phyloP scores from a whole-genome alignment of 2,797 vertebrate species.

The Tinamus major region DNA sequence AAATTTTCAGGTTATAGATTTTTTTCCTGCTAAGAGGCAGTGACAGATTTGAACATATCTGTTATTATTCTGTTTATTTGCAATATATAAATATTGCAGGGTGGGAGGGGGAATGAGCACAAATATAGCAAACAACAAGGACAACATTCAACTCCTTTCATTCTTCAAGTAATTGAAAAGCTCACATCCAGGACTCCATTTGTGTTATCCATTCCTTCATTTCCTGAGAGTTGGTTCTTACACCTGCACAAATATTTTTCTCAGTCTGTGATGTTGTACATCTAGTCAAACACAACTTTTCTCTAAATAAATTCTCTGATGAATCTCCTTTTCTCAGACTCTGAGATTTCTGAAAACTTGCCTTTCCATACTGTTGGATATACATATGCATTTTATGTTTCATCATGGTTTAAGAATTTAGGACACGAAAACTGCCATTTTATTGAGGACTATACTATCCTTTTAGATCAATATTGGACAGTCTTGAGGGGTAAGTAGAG shows the following conservation, averaged over 20 bases:
- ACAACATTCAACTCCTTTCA: neutral
- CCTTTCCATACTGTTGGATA: neutral
- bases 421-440: neutral
- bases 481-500: neutral
- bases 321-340: neutral
- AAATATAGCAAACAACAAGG: neutral
- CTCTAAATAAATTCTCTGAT: neutral
- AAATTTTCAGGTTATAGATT: neutral
- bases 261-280: neutral
- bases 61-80: neutral
- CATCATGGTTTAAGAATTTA: neutral
- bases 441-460: neutral
- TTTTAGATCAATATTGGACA: neutral
- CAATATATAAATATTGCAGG: neutral
- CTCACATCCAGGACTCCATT: neutral
- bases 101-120: neutral
- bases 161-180: neutral
- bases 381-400: neutral
- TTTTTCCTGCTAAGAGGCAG: neutral
- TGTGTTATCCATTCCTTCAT: neutral
- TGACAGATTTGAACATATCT: neutral
- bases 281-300: neutral
- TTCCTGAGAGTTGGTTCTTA: neutral
- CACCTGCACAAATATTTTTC: neutral
- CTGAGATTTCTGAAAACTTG: neutral